Evolutionary conservation across 1,140 invertebrate species (phyloP), one percentile per base, ranked within the genome.

Genomic region (Dinoponera quadriceps): DNA sequence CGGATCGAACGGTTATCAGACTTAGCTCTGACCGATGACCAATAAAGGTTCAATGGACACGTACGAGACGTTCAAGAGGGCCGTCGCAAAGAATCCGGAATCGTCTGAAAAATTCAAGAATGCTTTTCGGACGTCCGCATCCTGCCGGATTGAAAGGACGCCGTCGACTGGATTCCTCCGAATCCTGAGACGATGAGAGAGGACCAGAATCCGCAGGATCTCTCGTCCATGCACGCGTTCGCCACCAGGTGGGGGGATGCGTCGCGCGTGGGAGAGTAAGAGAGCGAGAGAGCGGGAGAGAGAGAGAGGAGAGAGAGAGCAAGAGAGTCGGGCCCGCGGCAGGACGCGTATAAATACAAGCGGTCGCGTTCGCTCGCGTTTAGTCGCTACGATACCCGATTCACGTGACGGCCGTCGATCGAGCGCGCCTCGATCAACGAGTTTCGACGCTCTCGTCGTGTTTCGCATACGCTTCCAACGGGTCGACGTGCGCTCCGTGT

Each of bases 301-400:
- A 83, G 33, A 60, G 69, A 59, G 68, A 48, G 25, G 60, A n/a
- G 22, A 44, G 22, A 69, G 44, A 63, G 84, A 77, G 72, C 60
- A 62, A 69, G 80, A 85, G 85, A 80, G 85, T 87, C 85, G 89
- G 60, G 62, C 55, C 68, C 33, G 85, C 66, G 74, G 74, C 83
- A 84, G 89, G 85, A 89, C 89, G 89, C 88, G 92, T 94, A 94
- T 94, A 93, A 94, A 94, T 94, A 94, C 92, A 90, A 91, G 92
- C 87, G 82, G 85, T 85, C 71, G 74, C 88, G 90, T 85, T 90
- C 85, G 89, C 88, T 89, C 90, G 85, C 88, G 90, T 89, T 92
- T 93, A 94, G 92, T 93, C 88, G 86, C 83, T 83, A 54, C 86
- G 87, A 88, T 88, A 88, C 86, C 48, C 86, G 86, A 88, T 88